phyloP scores from a whole-genome alignment of 2,113 vertebrate genomes.

The Macquaria australasica region DNA sequence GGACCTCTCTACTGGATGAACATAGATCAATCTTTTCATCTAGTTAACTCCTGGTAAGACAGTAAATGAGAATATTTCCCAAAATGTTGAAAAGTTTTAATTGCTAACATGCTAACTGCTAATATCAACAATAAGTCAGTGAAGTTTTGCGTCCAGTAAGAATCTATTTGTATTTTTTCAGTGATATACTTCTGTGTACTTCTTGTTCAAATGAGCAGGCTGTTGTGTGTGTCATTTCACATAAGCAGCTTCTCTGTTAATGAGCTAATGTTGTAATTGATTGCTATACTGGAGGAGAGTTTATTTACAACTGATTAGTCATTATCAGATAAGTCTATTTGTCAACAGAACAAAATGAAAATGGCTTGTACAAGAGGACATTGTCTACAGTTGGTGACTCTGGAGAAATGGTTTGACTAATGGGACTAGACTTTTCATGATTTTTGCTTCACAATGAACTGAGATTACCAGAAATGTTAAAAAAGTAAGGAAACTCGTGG shows the following conservation, averaged over 20 bases:
- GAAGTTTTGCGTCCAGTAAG: not conserved
- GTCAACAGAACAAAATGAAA: not conserved
- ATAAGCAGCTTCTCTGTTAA: constrained; percentile 13
- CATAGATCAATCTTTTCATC: not conserved
- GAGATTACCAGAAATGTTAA: not conserved
- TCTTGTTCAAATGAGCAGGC: constrained; percentile 11
- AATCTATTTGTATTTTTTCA: not conserved
- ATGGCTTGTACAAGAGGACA: not conserved
- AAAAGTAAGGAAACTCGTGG: not conserved
- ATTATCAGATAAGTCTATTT: constrained; percentile 10
- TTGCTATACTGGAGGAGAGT: not conserved
- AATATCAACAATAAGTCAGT: not conserved
- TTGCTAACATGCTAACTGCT: not conserved
- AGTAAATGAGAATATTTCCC: not conserved
- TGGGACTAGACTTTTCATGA: not conserved
- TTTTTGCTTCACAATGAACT: constrained; percentile 5
- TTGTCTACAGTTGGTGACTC: not conserved
- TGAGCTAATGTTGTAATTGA: constrained; percentile 24
- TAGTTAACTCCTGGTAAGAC: not conserved
- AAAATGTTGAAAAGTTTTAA: not conserved
- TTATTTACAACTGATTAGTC: constrained; percentile 37
- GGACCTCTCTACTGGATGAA: not conserved
- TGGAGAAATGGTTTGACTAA: not conserved
- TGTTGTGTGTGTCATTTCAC: not conserved
- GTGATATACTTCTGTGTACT: not conserved